A percentile compares a stretch with the other conserved stretches of the same genome.
phyloP scores from a whole-genome alignment of 2,888 invertebrate genomes.

The Pecten maximus region DNA sequence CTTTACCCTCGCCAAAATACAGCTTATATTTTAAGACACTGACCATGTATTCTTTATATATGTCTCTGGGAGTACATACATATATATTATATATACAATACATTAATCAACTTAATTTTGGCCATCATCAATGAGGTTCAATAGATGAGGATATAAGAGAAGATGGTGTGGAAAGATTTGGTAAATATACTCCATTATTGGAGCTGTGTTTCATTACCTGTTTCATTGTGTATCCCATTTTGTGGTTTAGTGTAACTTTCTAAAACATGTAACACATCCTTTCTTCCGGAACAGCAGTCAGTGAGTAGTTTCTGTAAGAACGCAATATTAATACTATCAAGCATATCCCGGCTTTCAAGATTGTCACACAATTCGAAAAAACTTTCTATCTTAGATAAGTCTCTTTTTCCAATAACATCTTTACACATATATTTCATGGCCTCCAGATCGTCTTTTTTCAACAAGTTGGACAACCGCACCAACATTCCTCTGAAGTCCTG shows the following conservation, averaged over 20 bases:
- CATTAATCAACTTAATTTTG: too few species aligned
- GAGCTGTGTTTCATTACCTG: too few species aligned
- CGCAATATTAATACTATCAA: conserved; percentile 56
- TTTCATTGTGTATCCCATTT: background rate
- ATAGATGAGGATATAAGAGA: too few species aligned
- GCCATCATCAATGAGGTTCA: too few species aligned
- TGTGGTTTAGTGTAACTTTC: background rate
- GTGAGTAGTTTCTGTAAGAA: conserved; percentile 62
- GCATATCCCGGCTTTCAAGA: conserved; percentile 66
- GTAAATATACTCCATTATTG: too few species aligned
- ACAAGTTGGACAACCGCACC: conserved; percentile 57
- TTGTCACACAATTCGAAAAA: conserved; percentile 65
- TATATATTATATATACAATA: too few species aligned
- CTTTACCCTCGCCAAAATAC: too few species aligned
- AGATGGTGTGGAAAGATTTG: too few species aligned
- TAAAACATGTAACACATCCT: conserved; percentile 56
- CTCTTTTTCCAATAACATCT: conserved; percentile 60
- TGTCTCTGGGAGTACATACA: too few species aligned
- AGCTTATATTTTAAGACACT: too few species aligned
- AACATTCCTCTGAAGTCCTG: conserved; percentile 60
- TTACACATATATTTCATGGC: conserved; percentile 64
- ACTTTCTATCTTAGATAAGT: conserved; percentile 64
- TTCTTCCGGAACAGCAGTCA: conserved; percentile 62
- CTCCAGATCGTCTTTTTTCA: conserved; percentile 61
- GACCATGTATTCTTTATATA: too few species aligned